Evolutionary conservation across 2,888 invertebrate species (phyloP).

Genomic region (Automeris io): DNA sequence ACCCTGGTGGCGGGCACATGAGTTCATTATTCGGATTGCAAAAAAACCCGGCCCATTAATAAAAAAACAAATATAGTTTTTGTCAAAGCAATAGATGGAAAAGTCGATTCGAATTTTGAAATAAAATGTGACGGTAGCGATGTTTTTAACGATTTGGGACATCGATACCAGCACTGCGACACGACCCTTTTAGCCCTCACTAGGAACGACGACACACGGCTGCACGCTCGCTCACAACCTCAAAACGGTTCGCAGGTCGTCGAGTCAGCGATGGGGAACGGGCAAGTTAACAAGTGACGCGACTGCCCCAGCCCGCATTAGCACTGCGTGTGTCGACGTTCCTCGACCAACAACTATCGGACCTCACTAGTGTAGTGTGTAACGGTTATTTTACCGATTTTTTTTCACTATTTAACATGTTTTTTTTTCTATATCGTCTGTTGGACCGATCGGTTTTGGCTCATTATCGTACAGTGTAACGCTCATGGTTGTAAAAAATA

Average conservation of each 20-base stretch:
- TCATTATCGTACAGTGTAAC: constrained; percentile 5
- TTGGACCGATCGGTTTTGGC: constrained; percentile 11
- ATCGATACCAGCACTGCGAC: constrained; percentile 32
- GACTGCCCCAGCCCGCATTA: constrained; percentile 32
- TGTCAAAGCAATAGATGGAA: background rate
- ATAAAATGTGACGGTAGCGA: background rate
- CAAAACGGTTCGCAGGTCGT: constrained; percentile 67
- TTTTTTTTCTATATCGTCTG: constrained; percentile 4
- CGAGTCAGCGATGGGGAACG: constrained; percentile 58
- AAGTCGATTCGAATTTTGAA: constrained; percentile 6
- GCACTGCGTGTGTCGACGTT: constrained; percentile 73
- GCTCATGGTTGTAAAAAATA: too few relatives aligned
- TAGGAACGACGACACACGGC: constrained; percentile 75
- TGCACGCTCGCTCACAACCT: constrained; percentile 54
- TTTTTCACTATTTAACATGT: constrained; percentile 11
- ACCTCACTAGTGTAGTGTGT: constrained; percentile 72
- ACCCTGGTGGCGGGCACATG: constrained; percentile 64
- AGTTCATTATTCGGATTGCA: constrained; percentile 10
- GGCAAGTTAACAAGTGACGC: constrained; percentile 62
- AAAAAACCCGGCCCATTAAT: background rate
- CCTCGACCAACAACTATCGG: constrained; percentile 64
- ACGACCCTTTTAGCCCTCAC: constrained; percentile 46
- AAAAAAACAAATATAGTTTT: too few relatives aligned
- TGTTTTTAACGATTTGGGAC: constrained; percentile 1
- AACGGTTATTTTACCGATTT: constrained; percentile 29